Evolutionary conservation across 1,140 invertebrate genomes (phyloP).

Genomic region (Panulirus ornatus): DNA sequence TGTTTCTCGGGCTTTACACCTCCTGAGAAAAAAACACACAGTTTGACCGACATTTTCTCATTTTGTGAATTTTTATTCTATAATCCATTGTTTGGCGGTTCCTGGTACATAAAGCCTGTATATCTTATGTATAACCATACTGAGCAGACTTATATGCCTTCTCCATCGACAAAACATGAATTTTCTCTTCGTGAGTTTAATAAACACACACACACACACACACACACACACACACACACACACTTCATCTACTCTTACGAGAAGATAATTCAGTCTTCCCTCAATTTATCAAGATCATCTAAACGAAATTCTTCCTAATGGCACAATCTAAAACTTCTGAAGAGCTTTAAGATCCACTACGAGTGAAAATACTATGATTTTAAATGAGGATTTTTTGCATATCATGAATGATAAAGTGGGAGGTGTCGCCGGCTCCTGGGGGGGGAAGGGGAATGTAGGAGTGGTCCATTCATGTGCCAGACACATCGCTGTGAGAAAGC

Average conservation of each 20-base stretch:
- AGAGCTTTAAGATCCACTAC: background rate
- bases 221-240: slow-evolving; percentile 6
- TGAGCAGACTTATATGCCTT: too few species aligned
- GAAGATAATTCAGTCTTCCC: background rate
- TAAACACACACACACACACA: slow-evolving; percentile 26
- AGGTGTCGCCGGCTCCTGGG: too few species aligned
- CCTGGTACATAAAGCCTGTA: background rate
- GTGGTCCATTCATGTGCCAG: too few species aligned
- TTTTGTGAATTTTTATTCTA: background rate
- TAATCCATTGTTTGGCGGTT: background rate
- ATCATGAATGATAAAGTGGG: background rate
- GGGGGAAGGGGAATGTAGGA: too few species aligned
- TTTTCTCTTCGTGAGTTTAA: background rate
- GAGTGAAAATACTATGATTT: too few species aligned
- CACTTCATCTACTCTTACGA: background rate
- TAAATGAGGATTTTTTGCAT: too few species aligned
- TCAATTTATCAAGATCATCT: background rate
- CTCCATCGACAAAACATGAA: background rate
- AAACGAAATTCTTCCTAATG: too few species aligned
- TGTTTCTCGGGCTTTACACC: background rate
- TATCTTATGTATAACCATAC: slow-evolving; percentile 11
- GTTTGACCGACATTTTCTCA: background rate
- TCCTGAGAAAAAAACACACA: background rate
- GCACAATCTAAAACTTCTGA: background rate
- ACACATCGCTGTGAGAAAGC: background rate